Conservation (phyloP, 2,113 vertebrate genomes). For the Phalacrocorax carbo region DNA sequence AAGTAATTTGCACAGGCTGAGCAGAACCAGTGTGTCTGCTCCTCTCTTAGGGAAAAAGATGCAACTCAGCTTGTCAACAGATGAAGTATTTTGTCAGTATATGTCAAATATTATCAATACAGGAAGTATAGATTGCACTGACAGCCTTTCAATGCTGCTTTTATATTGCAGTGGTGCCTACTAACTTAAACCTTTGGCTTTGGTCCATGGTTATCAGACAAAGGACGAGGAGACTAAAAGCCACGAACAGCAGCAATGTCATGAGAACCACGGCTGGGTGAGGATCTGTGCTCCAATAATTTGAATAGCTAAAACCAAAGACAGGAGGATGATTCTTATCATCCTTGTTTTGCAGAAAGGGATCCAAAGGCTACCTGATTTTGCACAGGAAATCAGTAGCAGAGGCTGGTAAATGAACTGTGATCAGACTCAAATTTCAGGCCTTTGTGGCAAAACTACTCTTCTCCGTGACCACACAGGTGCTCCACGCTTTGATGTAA, state of each 20-base stretch:
- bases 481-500: not conserved
- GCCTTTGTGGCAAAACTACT: not conserved
- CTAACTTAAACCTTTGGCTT: not conserved
- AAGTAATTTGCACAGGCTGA: not conserved
- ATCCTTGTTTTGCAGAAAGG: not conserved
- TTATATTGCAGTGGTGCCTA: not conserved
- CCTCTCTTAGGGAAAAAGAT: not conserved
- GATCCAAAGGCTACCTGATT: not conserved
- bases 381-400: not conserved
- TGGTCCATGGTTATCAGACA: not conserved
- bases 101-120: constrained; percentile 4
- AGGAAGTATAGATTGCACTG: not conserved
- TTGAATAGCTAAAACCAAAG: not conserved
- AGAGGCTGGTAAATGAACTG: not conserved
- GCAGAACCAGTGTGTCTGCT: not conserved
- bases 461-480: not conserved
- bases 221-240: not conserved
- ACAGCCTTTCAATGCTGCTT: not conserved
- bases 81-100: not conserved
- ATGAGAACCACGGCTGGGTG: not conserved
- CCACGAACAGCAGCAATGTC: not conserved
- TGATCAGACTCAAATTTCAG: not conserved
- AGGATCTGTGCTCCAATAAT: not conserved
- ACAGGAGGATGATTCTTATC: not conserved
- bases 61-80: not conserved